phyloP scores from a whole-genome alignment of 1,140 invertebrate species.

The Plectrocnemia conspersa region DNA sequence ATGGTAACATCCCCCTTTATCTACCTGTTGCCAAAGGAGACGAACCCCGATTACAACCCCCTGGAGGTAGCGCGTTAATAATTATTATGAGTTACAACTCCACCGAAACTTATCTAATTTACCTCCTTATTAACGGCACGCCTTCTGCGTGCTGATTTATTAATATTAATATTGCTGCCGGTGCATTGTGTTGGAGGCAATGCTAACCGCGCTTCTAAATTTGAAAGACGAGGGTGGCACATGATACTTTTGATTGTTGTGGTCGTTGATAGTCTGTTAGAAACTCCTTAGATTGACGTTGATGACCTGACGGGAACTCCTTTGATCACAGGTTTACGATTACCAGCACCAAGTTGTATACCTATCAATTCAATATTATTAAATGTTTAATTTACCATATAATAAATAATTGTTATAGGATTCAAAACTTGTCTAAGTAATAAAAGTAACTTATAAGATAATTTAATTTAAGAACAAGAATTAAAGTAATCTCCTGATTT shows the following conservation, averaged over 20 bases:
- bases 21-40: slow-evolving; percentile 31
- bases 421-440: no score
- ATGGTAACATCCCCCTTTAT: neutral
- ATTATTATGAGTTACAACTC: slow-evolving; percentile 28
- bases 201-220: no score
- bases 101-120: slow-evolving; percentile 26
- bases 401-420: no score
- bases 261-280: neutral
- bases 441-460: no score
- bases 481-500: no score
- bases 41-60: slow-evolving; percentile 23
- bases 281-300: neutral
- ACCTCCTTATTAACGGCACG: slow-evolving; percentile 21
- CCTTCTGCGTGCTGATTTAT: slow-evolving; percentile 19
- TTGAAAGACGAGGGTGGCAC: no score
- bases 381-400: no score
- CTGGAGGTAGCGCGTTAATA: slow-evolving; percentile 22
- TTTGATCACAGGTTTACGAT: no score
- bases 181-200: slow-evolving; percentile 1
- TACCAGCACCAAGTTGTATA: no score
- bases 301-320: neutral
- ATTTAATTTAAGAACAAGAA: no score
- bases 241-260: no score
- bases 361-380: no score
- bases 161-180: slow-evolving; percentile 18